phyloP scores from a whole-genome alignment of 2,797 vertebrate species.

The Neomorphus geoffroyi region DNA sequence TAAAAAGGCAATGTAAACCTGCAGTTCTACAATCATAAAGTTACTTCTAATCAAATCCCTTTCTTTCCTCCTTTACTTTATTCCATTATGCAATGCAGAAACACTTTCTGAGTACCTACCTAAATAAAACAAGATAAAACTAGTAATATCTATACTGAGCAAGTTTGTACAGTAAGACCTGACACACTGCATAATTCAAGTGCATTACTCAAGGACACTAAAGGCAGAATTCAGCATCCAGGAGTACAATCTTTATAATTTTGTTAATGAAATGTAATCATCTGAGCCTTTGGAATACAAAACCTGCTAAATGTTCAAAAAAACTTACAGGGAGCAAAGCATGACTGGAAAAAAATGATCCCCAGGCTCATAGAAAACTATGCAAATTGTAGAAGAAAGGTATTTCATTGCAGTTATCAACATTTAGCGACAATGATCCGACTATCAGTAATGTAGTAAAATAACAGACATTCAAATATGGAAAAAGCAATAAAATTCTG shows the following conservation, averaged over 20 bases:
- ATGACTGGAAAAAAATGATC: not conserved
- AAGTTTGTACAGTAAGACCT: not conserved
- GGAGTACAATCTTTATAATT: not conserved
- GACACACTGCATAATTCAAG: not conserved
- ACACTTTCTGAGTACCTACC: not conserved
- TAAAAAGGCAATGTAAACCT: not conserved
- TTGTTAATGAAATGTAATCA: not conserved
- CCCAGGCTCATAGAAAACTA: not conserved
- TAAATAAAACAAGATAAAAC: not conserved
- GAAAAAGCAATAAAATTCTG: not conserved
- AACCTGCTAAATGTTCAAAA: not conserved
- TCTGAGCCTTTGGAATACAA: not conserved
- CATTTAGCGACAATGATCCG: not conserved
- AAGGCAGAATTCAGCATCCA: not conserved
- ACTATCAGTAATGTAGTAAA: not conserved
- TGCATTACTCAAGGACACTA: not conserved
- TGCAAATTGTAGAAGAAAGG: not conserved
- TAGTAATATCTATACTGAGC: not conserved
- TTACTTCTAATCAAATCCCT: not conserved
- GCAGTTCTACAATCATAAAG: not conserved
- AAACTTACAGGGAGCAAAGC: not conserved
- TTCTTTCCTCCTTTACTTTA: not conserved
- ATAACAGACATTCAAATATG: not conserved
- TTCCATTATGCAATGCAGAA: not conserved
- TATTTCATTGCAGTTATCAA: not conserved